phyloP scores from a whole-genome alignment of 2,113 vertebrate species.

The Mormyrus iriodes region DNA sequence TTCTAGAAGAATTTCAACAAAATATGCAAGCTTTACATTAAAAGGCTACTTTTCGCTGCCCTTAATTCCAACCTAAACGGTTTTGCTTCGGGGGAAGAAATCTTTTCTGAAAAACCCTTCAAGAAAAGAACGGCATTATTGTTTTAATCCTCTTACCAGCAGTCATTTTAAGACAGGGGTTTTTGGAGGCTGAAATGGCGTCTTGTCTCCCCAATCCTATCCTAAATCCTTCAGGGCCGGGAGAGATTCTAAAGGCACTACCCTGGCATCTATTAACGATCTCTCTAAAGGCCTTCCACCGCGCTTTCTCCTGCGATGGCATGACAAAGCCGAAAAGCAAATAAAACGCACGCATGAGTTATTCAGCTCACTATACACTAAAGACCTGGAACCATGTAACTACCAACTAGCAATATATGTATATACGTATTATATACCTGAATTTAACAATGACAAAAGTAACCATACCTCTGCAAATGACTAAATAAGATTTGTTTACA shows the following conservation, averaged over 20 bases:
- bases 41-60: slow-evolving; percentile 83
- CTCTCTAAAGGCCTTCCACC: slow-evolving; percentile 63
- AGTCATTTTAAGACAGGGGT: slow-evolving; percentile 87
- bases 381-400: slow-evolving; percentile 31
- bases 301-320: slow-evolving; percentile 64
- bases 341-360: slow-evolving; percentile 57
- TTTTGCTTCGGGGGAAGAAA: slow-evolving; percentile 95
- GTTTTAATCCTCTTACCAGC: slow-evolving; percentile 99
- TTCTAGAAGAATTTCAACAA: slow-evolving; percentile 59
- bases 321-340: slow-evolving; percentile 70
- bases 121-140: slow-evolving; percentile 97
- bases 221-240: slow-evolving; percentile 75
- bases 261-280: slow-evolving; percentile 69
- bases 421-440: slow-evolving; percentile 19
- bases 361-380: slow-evolving; percentile 43
- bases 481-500: neutral
- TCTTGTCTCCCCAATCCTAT: slow-evolving; percentile 74
- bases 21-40: slow-evolving; percentile 82
- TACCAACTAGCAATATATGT: slow-evolving; percentile 19
- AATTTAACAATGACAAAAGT: slow-evolving; percentile 4
- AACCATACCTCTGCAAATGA: slow-evolving; percentile 3
- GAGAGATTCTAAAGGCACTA: slow-evolving; percentile 73
- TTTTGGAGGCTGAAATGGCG: slow-evolving; percentile 89
- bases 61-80: slow-evolving; percentile 99
- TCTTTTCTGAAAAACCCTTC: slow-evolving; percentile 89